These are phyloP conservation scores for Ptychobarbus kaznakovi DNA, from an alignment of 2,797 vertebrate species.

Conservation along the genomic window DNA sequence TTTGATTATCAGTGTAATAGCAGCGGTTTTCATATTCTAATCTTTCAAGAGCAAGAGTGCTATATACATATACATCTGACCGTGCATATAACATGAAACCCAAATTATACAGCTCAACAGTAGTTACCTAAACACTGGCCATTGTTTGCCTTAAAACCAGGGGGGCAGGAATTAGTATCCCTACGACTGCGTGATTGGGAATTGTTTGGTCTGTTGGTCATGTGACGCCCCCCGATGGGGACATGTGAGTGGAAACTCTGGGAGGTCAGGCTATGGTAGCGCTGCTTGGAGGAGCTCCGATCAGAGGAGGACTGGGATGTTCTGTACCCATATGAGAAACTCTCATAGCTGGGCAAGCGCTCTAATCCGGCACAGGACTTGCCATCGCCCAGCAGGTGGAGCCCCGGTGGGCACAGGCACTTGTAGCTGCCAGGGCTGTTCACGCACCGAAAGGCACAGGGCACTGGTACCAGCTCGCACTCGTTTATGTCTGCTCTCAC, in stretches of 20 bases:
- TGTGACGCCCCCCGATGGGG: constrained; percentile 54
- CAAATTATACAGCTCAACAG: not conserved
- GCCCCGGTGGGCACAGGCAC: constrained; percentile 92
- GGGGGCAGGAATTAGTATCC: constrained; percentile 78
- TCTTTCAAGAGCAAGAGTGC: not conserved
- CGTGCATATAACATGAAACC: not conserved
- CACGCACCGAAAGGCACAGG: constrained; percentile 92
- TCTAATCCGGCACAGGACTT: constrained; percentile 96
- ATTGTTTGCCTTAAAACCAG: constrained; percentile 86
- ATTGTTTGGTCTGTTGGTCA: constrained; percentile 56
- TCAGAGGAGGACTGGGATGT: constrained; percentile 83
- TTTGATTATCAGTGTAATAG: not conserved
- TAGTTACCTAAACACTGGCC: constrained; percentile 93
- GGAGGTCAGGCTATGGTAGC: constrained; percentile 91
- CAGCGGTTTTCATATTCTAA: not conserved
- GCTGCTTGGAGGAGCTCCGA: constrained; percentile 81
- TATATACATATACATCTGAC: not conserved
- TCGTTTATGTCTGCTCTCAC: constrained; percentile 96
- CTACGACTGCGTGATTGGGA: constrained; percentile 76
- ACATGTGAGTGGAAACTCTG: constrained; percentile 90
- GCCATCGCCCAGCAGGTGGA: constrained; percentile 92
- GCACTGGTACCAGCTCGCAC: constrained; percentile 89
- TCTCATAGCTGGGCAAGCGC: constrained; percentile 86
- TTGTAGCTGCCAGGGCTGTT: constrained; percentile 96
- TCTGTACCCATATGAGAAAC: constrained; percentile 85